phyloP scores from a whole-genome alignment of 2,888 invertebrate genomes.

The Aphrophora alni region DNA sequence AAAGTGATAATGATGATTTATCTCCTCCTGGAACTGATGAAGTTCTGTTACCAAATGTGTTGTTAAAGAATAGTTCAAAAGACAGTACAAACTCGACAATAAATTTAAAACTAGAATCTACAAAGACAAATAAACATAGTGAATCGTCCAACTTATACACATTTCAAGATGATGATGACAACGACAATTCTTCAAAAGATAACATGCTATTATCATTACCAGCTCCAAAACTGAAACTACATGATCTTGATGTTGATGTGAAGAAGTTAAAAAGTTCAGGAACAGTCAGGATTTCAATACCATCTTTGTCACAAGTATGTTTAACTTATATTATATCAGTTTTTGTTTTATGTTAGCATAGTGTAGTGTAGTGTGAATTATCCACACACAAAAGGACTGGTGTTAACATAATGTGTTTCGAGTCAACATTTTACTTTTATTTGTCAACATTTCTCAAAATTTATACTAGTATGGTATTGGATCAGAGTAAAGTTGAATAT shows the following conservation, averaged over 20 bases:
- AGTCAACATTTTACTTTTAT: too few species aligned
- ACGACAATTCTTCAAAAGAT: not conserved
- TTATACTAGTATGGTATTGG: too few species aligned
- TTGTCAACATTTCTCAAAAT: too few species aligned
- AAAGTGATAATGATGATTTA: slow-evolving; percentile 53
- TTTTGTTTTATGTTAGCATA: not conserved
- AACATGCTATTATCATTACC: slow-evolving; percentile 50
- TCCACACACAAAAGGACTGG: too few species aligned
- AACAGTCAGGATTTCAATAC: slow-evolving; percentile 70
- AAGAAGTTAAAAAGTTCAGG: slow-evolving; percentile 55
- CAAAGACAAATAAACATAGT: slow-evolving; percentile 48
- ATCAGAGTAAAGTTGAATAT: too few species aligned
- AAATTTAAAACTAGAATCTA: not conserved
- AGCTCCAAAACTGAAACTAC: slow-evolving; percentile 51
- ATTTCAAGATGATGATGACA: slow-evolving; percentile 3
- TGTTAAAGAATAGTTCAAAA: not conserved
- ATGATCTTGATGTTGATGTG: slow-evolving; percentile 45
- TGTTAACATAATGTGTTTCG: too few species aligned
- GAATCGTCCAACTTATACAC: not conserved
- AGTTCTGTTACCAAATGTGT: not conserved
- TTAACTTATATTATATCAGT: slow-evolving; percentile 14
- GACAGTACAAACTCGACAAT: not conserved
- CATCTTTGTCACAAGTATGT: slow-evolving; percentile 69
- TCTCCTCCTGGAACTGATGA: slow-evolving; percentile 29
- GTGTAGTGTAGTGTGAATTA: too few species aligned